phyloP scores from a whole-genome alignment of 2,888 invertebrate species.

The Heliconius charithonia region DNA sequence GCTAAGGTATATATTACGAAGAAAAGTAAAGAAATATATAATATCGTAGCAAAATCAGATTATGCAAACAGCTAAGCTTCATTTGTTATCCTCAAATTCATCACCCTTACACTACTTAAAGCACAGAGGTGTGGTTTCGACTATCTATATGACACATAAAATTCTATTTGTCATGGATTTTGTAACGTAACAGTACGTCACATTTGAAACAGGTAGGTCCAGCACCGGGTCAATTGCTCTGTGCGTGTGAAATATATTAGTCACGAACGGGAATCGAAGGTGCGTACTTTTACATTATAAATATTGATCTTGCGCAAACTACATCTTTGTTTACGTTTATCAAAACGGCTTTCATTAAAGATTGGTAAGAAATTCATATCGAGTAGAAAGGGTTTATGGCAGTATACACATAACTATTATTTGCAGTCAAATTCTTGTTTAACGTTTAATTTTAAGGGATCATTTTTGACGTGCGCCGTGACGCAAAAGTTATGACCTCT shows the following conservation, averaged over 20 bases:
- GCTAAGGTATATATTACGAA: too few relatives aligned
- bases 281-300: constrained; percentile 9
- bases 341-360: background rate
- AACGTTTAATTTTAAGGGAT: too few relatives aligned
- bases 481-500: too few relatives aligned
- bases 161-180: constrained; percentile 30
- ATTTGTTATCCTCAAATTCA: background rate
- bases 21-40: too few relatives aligned
- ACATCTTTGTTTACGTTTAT: background rate
- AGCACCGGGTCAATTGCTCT: constrained; percentile 9
- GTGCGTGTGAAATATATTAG: constrained; percentile 19
- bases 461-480: too few relatives aligned
- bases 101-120: background rate
- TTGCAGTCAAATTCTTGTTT: background rate
- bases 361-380: background rate
- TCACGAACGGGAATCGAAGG: constrained; percentile 20
- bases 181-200: constrained; percentile 16
- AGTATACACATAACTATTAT: background rate
- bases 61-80: background rate
- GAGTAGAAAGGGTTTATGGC: background rate
- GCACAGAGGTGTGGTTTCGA: constrained; percentile 2
- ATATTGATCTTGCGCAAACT: background rate
- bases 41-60: background rate
- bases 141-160: constrained; percentile 24
- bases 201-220: background rate